Conservation (phyloP, 1,140 invertebrate genomes). For the Sarcophaga bullata region DNA sequence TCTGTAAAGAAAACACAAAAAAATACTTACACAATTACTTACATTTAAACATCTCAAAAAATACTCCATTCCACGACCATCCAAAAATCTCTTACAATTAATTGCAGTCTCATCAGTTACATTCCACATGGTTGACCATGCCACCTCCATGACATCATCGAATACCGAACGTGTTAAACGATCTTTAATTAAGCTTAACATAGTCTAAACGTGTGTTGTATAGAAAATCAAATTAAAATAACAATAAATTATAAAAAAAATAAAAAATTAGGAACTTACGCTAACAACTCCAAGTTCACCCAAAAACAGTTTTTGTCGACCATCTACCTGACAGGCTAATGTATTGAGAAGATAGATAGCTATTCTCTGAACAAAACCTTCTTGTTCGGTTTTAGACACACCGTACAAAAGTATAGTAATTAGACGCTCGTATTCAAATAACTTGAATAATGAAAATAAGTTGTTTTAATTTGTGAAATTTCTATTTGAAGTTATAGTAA, state of each 20-base stretch:
- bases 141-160: conserved; percentile 96
- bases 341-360: conserved; percentile 95
- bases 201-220: conserved; percentile 73
- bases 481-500: background rate
- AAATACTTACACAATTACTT: conserved; percentile 50
- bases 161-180: conserved; percentile 78
- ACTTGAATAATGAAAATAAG: conserved; percentile 68
- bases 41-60: conserved; percentile 87
- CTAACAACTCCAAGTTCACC: conserved; percentile 89
- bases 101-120: conserved; percentile 95
- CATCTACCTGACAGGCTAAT: conserved; percentile 95
- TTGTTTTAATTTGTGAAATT: background rate
- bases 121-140: conserved; percentile 99
- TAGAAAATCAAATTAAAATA: conserved; percentile 42
- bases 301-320: conserved; percentile 88
- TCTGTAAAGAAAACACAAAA: background rate
- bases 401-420: conserved; percentile 87
- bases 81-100: conserved; percentile 91
- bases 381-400: conserved; percentile 81
- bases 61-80: conserved; percentile 84
- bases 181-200: conserved; percentile 85
- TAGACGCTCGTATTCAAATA: conserved; percentile 91
- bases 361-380: conserved; percentile 93
- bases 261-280: conserved; percentile 67
- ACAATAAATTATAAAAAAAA: background rate